Percentiles rank a stretch among this genome's conserved stretches.
Conservation (phyloP, 2,797 vertebrate genomes). For the Poeciliopsis presidionis region DNA sequence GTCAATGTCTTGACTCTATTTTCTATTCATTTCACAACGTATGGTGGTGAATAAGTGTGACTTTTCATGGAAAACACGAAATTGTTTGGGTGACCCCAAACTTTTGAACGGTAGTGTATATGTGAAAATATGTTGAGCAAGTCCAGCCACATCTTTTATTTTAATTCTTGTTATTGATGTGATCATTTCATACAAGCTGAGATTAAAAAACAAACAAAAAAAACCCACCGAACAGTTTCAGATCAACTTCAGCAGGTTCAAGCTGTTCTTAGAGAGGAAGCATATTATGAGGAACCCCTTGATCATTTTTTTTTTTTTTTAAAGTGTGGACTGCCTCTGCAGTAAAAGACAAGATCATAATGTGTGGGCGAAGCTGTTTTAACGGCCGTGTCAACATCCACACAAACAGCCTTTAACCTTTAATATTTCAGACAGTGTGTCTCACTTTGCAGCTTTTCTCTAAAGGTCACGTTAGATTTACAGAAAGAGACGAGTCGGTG, state of each 20-base stretch:
- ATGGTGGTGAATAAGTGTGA: no score
- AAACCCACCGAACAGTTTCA: conserved; percentile 33
- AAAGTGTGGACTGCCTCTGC: background rate
- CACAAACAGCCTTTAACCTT: background rate
- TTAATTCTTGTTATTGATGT: background rate
- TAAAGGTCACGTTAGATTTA: conserved; percentile 26
- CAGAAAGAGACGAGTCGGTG: conserved; percentile 20
- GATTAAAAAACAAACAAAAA: background rate
- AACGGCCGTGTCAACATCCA: conserved; percentile 24
- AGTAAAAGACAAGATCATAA: background rate
- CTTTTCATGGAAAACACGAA: no score
- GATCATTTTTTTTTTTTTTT: background rate
- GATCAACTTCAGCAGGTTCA: conserved; percentile 25
- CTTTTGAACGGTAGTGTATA: no score
- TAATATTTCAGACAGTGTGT: conserved; percentile 2
- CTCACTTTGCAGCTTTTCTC: background rate
- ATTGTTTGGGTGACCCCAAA: no score
- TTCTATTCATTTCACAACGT: no score
- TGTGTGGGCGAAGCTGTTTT: conserved; percentile 11
- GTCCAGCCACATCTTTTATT: background rate
- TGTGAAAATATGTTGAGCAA: background rate
- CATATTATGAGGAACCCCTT: background rate
- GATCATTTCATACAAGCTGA: conserved; percentile 3
- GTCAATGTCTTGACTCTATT: no score
- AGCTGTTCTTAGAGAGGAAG: conserved; percentile 19